Conservation (phyloP, 2,797 vertebrate genomes). For the Poecilia gillii region DNA sequence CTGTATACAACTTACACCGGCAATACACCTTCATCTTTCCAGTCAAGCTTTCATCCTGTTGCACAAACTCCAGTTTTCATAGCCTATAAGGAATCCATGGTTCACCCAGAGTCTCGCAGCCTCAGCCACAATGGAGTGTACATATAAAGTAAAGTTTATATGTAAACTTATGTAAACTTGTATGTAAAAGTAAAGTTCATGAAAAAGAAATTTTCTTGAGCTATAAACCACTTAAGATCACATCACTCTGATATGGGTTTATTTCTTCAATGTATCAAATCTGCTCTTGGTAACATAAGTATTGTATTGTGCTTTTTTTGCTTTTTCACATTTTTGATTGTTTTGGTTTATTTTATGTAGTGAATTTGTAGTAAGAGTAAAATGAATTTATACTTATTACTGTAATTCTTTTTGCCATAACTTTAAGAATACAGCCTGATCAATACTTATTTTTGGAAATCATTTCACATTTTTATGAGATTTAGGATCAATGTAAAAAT, state of each 20-base stretch:
- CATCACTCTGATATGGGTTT: not conserved
- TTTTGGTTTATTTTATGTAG: not conserved
- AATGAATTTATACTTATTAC: not conserved
- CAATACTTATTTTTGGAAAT: not conserved
- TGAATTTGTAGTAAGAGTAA: not conserved
- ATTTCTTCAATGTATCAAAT: not conserved
- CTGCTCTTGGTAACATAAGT: not conserved
- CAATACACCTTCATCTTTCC: slow-evolving; percentile 46
- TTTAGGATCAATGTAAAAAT: not conserved
- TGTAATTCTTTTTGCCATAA: not conserved
- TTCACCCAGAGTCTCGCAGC: slow-evolving; percentile 30
- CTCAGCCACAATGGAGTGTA: slow-evolving; percentile 61
- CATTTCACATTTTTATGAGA: not conserved
- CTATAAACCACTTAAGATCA: not conserved
- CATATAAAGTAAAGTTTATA: slow-evolving; percentile 58
- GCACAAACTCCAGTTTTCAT: slow-evolving; percentile 70
- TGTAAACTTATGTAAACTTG: too few relatives aligned
- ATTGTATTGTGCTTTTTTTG: not conserved
- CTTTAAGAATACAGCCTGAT: not conserved
- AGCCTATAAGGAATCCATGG: slow-evolving; percentile 59
- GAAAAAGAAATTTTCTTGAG: not conserved
- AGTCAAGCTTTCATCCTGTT: slow-evolving; percentile 60
- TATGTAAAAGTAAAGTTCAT: too few relatives aligned
- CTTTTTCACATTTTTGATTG: not conserved
- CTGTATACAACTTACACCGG: slow-evolving; percentile 20